Evolutionary conservation across 2,113 vertebrate genomes (phyloP).

Genomic region (Xenopus laevis): DNA sequence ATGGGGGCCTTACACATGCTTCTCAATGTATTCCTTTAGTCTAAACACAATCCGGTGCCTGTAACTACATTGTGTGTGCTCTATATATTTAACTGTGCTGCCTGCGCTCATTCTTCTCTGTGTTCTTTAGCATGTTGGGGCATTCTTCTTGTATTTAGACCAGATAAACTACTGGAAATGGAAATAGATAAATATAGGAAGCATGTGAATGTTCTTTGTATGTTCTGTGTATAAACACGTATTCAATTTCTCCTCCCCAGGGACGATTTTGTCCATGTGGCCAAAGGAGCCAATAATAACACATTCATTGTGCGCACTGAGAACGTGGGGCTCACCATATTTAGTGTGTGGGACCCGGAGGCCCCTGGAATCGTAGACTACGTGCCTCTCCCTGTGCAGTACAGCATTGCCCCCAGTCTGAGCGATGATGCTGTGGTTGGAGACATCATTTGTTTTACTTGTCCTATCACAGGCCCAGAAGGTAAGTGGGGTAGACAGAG

Average conservation of each 20-base stretch:
- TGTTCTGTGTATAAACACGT: too few relatives aligned
- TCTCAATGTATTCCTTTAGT: too few relatives aligned
- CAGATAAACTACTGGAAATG: too few relatives aligned
- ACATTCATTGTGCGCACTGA: conserved; percentile 74
- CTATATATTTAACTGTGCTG: too few relatives aligned
- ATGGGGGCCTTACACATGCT: too few relatives aligned
- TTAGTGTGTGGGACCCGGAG: conserved; percentile 77
- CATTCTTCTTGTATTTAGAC: too few relatives aligned
- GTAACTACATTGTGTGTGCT: too few relatives aligned
- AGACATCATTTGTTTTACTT: conserved; percentile 82
- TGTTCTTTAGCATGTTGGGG: too few relatives aligned
- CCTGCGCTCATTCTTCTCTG: too few relatives aligned
- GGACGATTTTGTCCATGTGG: conserved; percentile 87
- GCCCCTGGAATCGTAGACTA: conserved; percentile 77
- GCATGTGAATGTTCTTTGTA: too few relatives aligned
- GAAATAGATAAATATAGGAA: too few relatives aligned
- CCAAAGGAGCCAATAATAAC: conserved; percentile 75
- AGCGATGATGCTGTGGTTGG: conserved; percentile 68
- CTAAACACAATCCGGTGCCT: too few relatives aligned
- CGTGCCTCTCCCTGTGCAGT: conserved; percentile 78
- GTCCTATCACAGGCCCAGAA: conserved; percentile 63
- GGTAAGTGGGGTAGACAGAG: conserved; percentile 60
- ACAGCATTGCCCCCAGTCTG: conserved; percentile 75
- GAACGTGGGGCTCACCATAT: conserved; percentile 84
- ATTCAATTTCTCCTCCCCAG: conserved; percentile 52